Evolutionary conservation across 2,888 invertebrate genomes (phyloP).

Genomic region (Phyllotreta striolata): DNA sequence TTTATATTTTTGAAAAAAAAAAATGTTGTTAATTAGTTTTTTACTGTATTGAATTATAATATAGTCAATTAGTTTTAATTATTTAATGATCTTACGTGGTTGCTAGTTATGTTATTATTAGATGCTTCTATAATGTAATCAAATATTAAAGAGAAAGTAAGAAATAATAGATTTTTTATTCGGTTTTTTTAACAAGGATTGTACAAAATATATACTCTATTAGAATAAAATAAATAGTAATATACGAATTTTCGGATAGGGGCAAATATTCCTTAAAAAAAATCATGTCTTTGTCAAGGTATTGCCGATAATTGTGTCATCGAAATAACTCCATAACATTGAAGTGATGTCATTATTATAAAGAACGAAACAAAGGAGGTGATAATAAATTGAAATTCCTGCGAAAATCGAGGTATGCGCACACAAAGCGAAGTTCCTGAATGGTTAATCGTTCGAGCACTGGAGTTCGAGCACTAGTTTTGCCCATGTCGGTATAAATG

Average conservation of each 20-base stretch:
- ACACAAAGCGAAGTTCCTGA: slow-evolving; percentile 14
- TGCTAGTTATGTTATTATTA: too few relatives aligned
- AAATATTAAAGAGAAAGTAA: too few relatives aligned
- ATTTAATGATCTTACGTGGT: too few relatives aligned
- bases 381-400: slow-evolving; percentile 17
- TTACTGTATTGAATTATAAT: too few relatives aligned
- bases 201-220: background rate
- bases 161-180: too few relatives aligned
- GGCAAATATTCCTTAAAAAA: background rate
- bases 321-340: slow-evolving; percentile 8
- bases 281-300: slow-evolving; percentile 16
- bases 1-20: too few relatives aligned
- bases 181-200: too few relatives aligned
- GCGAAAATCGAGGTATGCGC: slow-evolving; percentile 12
- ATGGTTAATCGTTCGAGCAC: slow-evolving; percentile 9
- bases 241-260: background rate
- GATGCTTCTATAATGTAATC: too few relatives aligned
- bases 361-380: slow-evolving; percentile 11
- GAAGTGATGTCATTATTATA: slow-evolving; percentile 11
- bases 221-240: background rate
- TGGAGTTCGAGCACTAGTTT: background rate
- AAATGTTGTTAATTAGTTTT: too few relatives aligned
- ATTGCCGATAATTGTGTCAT: slow-evolving; percentile 5
- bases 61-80: too few relatives aligned
- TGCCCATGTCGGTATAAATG: background rate